Percentiles rank a stretch among this genome's conserved stretches.
Evolutionary conservation across 2,888 invertebrate species (phyloP).

Genomic region (Mythimna vitellina): DNA sequence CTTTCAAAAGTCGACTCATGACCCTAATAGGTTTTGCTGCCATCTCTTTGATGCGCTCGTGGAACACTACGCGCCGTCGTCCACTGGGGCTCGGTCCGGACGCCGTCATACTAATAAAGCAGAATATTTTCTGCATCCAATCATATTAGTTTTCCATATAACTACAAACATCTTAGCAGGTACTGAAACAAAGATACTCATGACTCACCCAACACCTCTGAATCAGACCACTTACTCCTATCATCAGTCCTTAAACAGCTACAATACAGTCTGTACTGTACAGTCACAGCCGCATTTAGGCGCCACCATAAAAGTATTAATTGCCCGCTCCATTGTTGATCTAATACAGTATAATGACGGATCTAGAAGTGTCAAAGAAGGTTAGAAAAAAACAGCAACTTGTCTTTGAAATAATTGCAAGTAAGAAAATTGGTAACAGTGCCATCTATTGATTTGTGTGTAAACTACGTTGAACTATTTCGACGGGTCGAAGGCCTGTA

Average conservation of each 20-base stretch:
- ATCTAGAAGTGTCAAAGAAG: slow-evolving; percentile 43
- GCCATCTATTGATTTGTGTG: slow-evolving; percentile 18
- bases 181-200: slow-evolving; percentile 45
- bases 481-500: not conserved
- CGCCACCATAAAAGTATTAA: slow-evolving; percentile 86
- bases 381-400: not conserved
- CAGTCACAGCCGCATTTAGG: slow-evolving; percentile 80
- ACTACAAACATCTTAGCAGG: not conserved
- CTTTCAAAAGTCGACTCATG: no score
- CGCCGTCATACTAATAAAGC: no score
- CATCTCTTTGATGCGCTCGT: no score
- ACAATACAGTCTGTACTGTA: slow-evolving; percentile 56
- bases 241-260: slow-evolving; percentile 70
- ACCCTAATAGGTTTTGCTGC: no score
- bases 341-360: slow-evolving; percentile 66
- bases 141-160: not conserved
- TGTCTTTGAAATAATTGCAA: not conserved
- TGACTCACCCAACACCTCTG: slow-evolving; percentile 67
- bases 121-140: not conserved
- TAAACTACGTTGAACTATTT: slow-evolving; percentile 4
- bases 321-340: slow-evolving; percentile 77
- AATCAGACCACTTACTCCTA: slow-evolving; percentile 68
- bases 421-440: not conserved
- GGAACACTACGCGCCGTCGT: no score
- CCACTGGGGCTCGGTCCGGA: no score